Evolutionary conservation across 2,888 invertebrate species (phyloP).

Genomic region (Gymnocheta viridis): DNA sequence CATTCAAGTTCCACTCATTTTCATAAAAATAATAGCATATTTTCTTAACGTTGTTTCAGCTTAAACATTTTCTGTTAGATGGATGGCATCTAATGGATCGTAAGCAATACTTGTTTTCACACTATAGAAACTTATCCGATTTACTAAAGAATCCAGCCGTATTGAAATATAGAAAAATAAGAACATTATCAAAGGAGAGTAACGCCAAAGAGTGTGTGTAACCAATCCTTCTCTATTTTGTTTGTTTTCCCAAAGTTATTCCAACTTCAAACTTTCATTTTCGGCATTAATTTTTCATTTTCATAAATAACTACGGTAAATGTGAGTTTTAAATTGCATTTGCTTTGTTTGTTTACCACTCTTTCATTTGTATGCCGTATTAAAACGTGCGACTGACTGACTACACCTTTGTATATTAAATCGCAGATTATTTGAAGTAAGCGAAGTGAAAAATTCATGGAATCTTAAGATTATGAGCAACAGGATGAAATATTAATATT

Average conservation of each 20-base stretch:
- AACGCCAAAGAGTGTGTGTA: background rate
- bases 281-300: constrained; percentile 24
- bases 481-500: no score
- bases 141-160: background rate
- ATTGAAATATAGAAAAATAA: background rate
- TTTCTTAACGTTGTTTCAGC: background rate
- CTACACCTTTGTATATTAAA: no score
- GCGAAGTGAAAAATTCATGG: no score
- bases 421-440: no score
- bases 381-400: no score
- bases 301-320: constrained; percentile 25
- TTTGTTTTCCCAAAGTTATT: constrained; percentile 7
- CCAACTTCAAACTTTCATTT: constrained; percentile 21
- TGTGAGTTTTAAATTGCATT: constrained; percentile 21
- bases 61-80: constrained; percentile 25
- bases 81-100: constrained; percentile 43
- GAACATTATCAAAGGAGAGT: background rate
- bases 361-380: background rate
- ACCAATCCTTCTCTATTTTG: background rate
- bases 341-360: background rate
- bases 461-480: no score
- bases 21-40: constrained; percentile 49
- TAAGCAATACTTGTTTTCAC: constrained; percentile 7
- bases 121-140: background rate
- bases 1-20: background rate